Evolutionary conservation across 2,888 invertebrate species (phyloP), one percentile per base, ranked within the genome.

Genomic region (Xylophagus ater): DNA sequence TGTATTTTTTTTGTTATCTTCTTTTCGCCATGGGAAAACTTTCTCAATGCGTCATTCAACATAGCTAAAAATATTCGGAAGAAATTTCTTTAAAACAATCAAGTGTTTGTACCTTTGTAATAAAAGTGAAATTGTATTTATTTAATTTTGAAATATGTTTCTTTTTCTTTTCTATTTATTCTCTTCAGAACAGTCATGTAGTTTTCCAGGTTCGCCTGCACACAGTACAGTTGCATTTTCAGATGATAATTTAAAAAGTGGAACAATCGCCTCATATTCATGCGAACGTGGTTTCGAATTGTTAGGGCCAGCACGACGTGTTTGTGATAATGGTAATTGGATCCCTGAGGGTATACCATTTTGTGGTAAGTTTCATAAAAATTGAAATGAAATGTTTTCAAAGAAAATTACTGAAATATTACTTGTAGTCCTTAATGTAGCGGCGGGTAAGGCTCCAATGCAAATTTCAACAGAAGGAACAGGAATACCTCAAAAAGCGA

Each of bases 361-460:
- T 64, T 92, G 92, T 65, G 92, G 92, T 92, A 62, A 85, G 84
- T 76, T n/a, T n/a, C n/a, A n/a, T n/a, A n/a, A n/a, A n/a, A n/a
- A n/a, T n/a, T n/a, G n/a, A n/a, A n/a, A n/a, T n/a, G n/a, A n/a
- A n/a, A n/a, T n/a, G n/a, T n/a, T n/a, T n/a, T n/a, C n/a, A n/a
- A n/a, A n/a, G n/a, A n/a, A n/a, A n/a, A n/a, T n/a, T n/a, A n/a
- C n/a, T n/a, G n/a, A n/a, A n/a, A n/a, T n/a, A 52, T 53, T 51
- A 44, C 41, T 71, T 68, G 1, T 74, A 92, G 92, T 92, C 23
- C 63, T 92, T 33, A 92, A 92, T 66, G 90, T 92, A 42, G 92
- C 90, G 1, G 89, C 89, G 2, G 92, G 92, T 20, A 92, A 92
- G 62, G 92, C 92, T 0, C 89, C 92, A 2, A 92, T 92, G 90